Percentiles rank a stretch among this genome's conserved stretches.
Evolutionary conservation across 2,113 vertebrate species (phyloP).

Genomic region (Ciconia stormi): DNA sequence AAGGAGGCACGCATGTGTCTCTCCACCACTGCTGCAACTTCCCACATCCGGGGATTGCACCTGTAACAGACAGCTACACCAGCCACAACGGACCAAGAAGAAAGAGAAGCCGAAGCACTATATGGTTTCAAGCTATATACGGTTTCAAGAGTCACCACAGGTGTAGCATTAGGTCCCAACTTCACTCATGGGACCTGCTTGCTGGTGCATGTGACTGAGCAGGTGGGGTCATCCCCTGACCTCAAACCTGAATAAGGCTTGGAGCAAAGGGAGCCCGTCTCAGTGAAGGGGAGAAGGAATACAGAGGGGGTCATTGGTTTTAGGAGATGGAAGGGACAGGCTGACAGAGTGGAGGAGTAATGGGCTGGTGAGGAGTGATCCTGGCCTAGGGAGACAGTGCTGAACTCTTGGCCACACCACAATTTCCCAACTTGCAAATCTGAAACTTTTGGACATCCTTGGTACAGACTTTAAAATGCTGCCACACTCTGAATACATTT

Average conservation of each 20-base stretch:
- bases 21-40: background rate
- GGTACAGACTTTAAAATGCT: background rate
- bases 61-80: background rate
- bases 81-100: background rate
- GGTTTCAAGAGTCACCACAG: background rate
- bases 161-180: background rate
- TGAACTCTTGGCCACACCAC: background rate
- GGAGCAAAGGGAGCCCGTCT: background rate
- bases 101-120: background rate
- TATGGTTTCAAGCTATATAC: fast-evolving
- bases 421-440: background rate
- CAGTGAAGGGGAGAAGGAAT: background rate
- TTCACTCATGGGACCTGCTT: background rate
- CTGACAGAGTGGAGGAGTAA: background rate
- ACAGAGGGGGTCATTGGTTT: fast-evolving
- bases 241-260: background rate
- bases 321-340: background rate
- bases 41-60: fast-evolving
- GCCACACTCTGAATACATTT: background rate
- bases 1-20: background rate
- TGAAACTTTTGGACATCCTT: background rate
- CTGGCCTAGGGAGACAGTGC: background rate
- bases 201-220: background rate
- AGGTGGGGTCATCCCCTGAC: background rate
- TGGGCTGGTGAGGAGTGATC: background rate